Base-by-base conservation (phyloP, 1,140 invertebrate genomes). In the Megalopta genalis region DNA sequence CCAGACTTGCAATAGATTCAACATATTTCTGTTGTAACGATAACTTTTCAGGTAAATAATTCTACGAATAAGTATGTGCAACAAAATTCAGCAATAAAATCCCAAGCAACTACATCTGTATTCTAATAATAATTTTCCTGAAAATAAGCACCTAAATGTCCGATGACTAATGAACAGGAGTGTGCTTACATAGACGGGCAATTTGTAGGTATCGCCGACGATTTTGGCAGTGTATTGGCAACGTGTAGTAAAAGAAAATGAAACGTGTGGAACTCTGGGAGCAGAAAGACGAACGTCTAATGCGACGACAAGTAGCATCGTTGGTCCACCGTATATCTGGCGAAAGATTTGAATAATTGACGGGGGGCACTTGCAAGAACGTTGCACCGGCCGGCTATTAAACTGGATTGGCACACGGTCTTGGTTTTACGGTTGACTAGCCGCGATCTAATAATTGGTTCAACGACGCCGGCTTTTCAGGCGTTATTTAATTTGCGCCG, bases 271-370 rank as follows among this genome's bases (percentile, higher is more conserved):
- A 42, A 42, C 9, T 42, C 0, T 42, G 9, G 39, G 0, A 10
- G 39, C 9, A 42, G 7, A 42, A 12, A 46, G 10, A 14, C 4
- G 32, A 52, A 14, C 62, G 62, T 2, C 3, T 16, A 46, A 46
- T n/a, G 64, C 39, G 64, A 66, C 64, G 64, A 65, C 64, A n/a
- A 7, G 39, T 3, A 6, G 39, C 46, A 66, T 46, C 39, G 64
- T 39, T 39, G 42, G 37, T 66, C n/a, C n/a, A 1, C 21, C 64
- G 64, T 66, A 66, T 46, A 66, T 66, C 64, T 66, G 39, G 39
- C 39, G 64, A 46, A 25, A 23, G 64, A 66, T 66, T 66, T 66
- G 64, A 66, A 66, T 66, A 66, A 66, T 66, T 66, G 64, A 21
- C 64, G 39, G 4, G n/a, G 39, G 1, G 21, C 10, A n/a, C 21